Evolutionary conservation across 2,888 invertebrate species (phyloP).

Genomic region (Xanthostigma xanthostigma): DNA sequence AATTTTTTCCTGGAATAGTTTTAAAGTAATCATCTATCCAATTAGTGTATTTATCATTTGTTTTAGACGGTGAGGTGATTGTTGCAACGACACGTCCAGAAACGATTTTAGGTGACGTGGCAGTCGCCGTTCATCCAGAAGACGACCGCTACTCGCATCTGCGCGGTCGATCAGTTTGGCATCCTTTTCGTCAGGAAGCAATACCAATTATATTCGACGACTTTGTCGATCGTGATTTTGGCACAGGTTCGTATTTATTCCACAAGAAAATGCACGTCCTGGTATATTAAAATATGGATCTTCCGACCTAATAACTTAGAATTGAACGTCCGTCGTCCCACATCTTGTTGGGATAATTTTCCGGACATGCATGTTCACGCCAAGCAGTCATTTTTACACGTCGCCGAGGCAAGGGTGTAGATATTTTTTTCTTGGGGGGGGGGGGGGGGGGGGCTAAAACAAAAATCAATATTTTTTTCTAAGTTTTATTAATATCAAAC

Average conservation of each 20-base stretch:
- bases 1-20: neutral
- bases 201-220: conserved; percentile 84
- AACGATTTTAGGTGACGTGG: conserved; percentile 96
- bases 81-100: conserved; percentile 97
- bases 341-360: too few species aligned
- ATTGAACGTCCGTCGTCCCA: too few species aligned
- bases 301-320: too few species aligned
- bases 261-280: neutral
- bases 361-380: too few species aligned
- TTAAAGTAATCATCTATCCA: too few species aligned
- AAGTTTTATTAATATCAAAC: too few species aligned
- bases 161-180: conserved; percentile 66
- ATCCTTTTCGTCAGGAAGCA: conserved; percentile 74
- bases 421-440: too few species aligned
- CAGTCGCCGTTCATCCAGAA: conserved; percentile 93
- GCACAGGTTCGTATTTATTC: conserved; percentile 53
- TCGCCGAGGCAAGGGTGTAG: too few species aligned
- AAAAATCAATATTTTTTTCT: too few species aligned
- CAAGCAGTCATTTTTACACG: too few species aligned
- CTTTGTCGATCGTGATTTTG: conserved; percentile 89
- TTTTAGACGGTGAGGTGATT: conserved; percentile 57
- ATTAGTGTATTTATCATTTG: neutral
- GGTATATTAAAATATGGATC: too few species aligned
- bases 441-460: too few species aligned
- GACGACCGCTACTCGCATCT: conserved; percentile 72